Conservation (phyloP, 2,888 invertebrate genomes). For the Iselma pallidipennis region DNA sequence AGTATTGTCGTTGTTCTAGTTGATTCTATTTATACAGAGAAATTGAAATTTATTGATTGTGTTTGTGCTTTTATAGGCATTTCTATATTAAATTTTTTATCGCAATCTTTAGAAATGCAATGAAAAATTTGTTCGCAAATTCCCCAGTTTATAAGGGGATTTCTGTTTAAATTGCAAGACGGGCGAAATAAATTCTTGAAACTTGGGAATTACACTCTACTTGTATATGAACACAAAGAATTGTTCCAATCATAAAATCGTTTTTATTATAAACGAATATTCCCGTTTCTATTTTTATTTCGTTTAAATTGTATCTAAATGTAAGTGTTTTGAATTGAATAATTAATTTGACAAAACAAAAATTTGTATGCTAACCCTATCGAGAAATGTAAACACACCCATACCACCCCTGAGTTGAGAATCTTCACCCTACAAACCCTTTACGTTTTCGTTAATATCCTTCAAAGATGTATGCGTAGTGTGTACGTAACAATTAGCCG, state of each 20-base stretch:
- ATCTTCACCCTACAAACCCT: not conserved
- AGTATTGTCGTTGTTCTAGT: not conserved
- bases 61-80: not conserved
- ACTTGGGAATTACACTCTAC: not conserved
- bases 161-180: not conserved
- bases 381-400: slow-evolving; percentile 19
- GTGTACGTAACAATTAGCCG: slow-evolving; percentile 25
- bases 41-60: too few species aligned
- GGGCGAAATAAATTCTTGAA: not conserved
- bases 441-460: slow-evolving; percentile 8
- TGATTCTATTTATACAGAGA: too few species aligned
- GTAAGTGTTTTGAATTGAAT: not conserved
- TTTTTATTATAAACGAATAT: not conserved
- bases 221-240: not conserved
- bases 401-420: not conserved
- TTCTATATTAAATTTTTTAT: not conserved
- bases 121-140: too few species aligned
- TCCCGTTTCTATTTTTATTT: not conserved
- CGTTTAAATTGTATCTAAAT: not conserved
- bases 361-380: too few species aligned
- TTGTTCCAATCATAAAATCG: not conserved
- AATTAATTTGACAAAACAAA: not conserved
- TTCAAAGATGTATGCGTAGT: slow-evolving; percentile 23
- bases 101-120: too few species aligned
- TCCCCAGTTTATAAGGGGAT: too few species aligned